These are phyloP conservation scores for Endomychus coccineus DNA, from an alignment of 2,888 invertebrate species.

Conservation along the genomic window DNA sequence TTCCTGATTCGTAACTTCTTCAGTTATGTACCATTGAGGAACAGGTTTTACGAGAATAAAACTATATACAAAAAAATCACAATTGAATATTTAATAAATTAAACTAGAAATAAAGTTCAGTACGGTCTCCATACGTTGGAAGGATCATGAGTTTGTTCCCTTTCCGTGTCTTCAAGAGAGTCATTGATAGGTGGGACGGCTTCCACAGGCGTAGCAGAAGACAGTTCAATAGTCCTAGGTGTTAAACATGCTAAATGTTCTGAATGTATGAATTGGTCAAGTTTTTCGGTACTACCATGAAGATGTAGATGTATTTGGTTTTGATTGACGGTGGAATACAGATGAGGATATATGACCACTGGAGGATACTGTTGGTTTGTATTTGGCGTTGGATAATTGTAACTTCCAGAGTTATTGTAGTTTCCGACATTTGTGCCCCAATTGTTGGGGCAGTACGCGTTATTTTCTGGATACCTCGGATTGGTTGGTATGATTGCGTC, in stretches of 20 bases:
- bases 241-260: constrained; percentile 20
- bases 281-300: constrained; percentile 57
- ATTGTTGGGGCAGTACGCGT: constrained; percentile 52
- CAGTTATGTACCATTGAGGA: too few relatives aligned
- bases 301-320: constrained; percentile 79
- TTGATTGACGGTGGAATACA: constrained; percentile 79
- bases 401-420: constrained; percentile 49
- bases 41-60: constrained; percentile 12
- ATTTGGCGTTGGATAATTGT: constrained; percentile 59
- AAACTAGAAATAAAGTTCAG: constrained; percentile 34
- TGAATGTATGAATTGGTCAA: constrained; percentile 56
- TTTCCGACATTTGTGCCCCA: constrained; percentile 42
- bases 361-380: constrained; percentile 58
- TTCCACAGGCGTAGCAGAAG: constrained; percentile 39
- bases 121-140: constrained; percentile 70
- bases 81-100: constrained; percentile 2
- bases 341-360: constrained; percentile 69
- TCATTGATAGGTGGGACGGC: constrained; percentile 46
- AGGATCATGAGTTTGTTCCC: constrained; percentile 40
- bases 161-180: constrained; percentile 32
- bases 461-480: constrained; percentile 41
- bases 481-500: constrained; percentile 34
- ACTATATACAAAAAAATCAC: constrained; percentile 8
- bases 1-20: too few relatives aligned
- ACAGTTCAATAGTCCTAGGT: constrained; percentile 53